Evolutionary conservation across 1,140 invertebrate genomes (phyloP), one percentile per base, ranked within the genome.

Genomic region (Musca vetustissima): DNA sequence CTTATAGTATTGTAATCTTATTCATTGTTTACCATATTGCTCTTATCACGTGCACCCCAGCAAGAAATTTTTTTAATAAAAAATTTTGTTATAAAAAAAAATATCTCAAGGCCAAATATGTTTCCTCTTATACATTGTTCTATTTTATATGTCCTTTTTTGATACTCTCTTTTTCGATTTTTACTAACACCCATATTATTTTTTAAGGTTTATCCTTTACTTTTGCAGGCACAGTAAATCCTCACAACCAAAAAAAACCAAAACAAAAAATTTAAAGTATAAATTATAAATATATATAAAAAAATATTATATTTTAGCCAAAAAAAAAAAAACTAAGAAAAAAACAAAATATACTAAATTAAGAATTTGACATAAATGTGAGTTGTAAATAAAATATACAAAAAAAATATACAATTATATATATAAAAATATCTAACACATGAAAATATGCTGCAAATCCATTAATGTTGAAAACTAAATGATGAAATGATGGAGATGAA

Each of bases 131-230:
- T 61, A 61, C 57, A 61, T 32, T 21, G 28, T 32, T 59, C 36
- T 61, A 36, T 61, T 61, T 61, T 14, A 36, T 43, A 61, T 61
- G 57, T 68, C 52, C 22, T 80, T 80, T 78, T 80, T 79, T 76
- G 75, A 78, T 79, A 77, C 77, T 81, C 77, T 81, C 77, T 81
- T 81, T 77, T 81, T 76, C 79, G 79, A 81, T 81, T 78, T 73
- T 76, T 81, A 81, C 79, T 81, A 81, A 81, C 79, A 80, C 76
- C 74, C 79, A 78, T 79, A 81, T 81, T 81, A 81, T 81, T 81
- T 81, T 81, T 81, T 81, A 81, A 81, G 79, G 79, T 81, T 81
- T 81, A 81, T 81, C 79, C 79, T 81, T 75, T 81, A 81, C 79
- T 81, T 73, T 81, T 81, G 79, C 79, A 81, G 79, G 79, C 79